Percentiles rank a stretch among this genome's conserved stretches.
phyloP scores from a whole-genome alignment of 2,797 vertebrate genomes.

The Lepilemur septentrionalis region DNA sequence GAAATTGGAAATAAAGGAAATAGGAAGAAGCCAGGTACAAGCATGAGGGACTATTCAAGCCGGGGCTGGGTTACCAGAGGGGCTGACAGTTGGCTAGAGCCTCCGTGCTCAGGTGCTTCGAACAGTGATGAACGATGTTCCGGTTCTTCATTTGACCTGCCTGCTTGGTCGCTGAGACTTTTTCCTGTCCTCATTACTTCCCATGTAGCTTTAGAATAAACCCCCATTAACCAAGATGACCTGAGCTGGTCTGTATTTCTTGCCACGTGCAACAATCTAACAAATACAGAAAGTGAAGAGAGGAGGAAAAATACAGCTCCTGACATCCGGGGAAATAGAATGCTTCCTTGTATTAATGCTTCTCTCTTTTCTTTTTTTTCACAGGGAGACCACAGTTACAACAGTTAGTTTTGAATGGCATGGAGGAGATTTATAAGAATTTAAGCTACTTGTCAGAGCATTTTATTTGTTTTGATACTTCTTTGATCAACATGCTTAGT shows the following conservation, averaged over 20 bases:
- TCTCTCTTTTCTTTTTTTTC: background rate
- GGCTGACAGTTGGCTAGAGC: background rate
- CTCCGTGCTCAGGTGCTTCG: accelerated
- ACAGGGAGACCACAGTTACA: background rate
- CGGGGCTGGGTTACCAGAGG: background rate
- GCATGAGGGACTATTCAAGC: background rate
- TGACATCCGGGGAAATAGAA: background rate
- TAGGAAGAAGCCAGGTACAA: background rate
- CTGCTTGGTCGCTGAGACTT: background rate
- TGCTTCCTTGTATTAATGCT: background rate
- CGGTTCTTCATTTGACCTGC: background rate
- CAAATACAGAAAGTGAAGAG: background rate
- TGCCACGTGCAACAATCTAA: background rate
- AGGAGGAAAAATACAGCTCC: background rate
- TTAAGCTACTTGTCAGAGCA: constrained; percentile 50
- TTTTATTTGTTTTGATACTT: constrained; percentile 71
- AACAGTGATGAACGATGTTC: background rate
- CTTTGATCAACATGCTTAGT: constrained; percentile 65
- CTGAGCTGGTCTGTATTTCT: background rate
- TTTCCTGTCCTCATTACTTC: background rate
- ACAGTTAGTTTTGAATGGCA: constrained; percentile 5
- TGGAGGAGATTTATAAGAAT: constrained; percentile 1
- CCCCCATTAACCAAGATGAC: background rate
- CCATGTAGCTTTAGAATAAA: background rate
- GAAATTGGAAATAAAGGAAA: background rate